These are phyloP conservation scores for Orthosia incerta DNA, from an alignment of 2,888 invertebrate genomes.

Conservation along the genomic window DNA sequence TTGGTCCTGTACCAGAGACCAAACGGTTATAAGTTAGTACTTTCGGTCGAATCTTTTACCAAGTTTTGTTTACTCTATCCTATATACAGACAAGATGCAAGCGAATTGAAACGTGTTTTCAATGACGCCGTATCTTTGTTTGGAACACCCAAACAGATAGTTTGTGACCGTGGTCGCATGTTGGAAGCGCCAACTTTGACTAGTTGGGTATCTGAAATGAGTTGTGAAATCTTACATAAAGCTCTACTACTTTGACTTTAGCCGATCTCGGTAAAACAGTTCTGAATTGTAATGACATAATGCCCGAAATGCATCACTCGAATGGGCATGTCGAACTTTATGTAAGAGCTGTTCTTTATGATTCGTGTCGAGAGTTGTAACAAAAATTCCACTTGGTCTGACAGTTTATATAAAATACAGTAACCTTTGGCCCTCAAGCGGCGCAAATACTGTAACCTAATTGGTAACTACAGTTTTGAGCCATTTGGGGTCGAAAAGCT, in stretches of 20 bases:
- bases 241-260: no score
- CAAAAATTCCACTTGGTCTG: slow-evolving; percentile 12
- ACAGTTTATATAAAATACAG: no score
- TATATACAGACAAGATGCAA: slow-evolving; percentile 40
- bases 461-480: no score
- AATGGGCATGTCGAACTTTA: slow-evolving; percentile 43
- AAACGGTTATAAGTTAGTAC: slow-evolving; percentile 19
- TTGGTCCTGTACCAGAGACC: neutral
- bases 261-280: no score
- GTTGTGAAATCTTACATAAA: slow-evolving; percentile 17
- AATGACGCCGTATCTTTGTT: slow-evolving; percentile 47
- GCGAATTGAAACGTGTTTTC: slow-evolving; percentile 42
- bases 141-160: slow-evolving; percentile 28
- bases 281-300: no score
- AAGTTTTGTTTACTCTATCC: slow-evolving; percentile 56
- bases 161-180: slow-evolving; percentile 44
- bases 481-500: no score
- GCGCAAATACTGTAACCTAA: no score
- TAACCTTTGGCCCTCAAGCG: no score
- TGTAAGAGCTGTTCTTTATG: slow-evolving; percentile 18
- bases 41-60: slow-evolving; percentile 49
- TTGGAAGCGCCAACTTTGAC: slow-evolving; percentile 23
- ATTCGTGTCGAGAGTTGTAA: slow-evolving; percentile 10
- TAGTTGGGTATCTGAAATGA: neutral
- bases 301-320: slow-evolving; percentile 39